Evolutionary conservation across 2,888 invertebrate genomes (phyloP).

Genomic region (Papilio elwesi): DNA sequence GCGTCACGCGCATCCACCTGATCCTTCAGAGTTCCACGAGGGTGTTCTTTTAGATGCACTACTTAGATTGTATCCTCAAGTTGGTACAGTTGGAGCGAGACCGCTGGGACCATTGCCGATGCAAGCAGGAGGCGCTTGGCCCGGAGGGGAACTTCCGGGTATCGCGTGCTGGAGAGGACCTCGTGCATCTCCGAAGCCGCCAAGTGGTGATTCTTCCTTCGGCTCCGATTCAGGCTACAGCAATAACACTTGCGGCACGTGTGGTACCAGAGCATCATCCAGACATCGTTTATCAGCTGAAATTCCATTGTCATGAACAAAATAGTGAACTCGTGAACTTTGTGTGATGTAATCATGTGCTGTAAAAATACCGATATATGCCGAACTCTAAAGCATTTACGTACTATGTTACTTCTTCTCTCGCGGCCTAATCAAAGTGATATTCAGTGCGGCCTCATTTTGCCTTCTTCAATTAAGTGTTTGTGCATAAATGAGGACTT

Average conservation of each 20-base stretch:
- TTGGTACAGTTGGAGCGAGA: constrained; percentile 86
- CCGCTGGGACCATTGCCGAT: constrained; percentile 73
- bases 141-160: constrained; percentile 85
- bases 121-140: constrained; percentile 88
- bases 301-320: constrained; percentile 80
- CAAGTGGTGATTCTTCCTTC: constrained; percentile 90
- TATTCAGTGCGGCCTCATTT: constrained; percentile 68
- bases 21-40: constrained; percentile 91
- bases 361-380: constrained; percentile 52
- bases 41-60: constrained; percentile 90
- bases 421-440: constrained; percentile 66
- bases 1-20: constrained; percentile 86
- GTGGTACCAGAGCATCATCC: constrained; percentile 84
- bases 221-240: constrained; percentile 95
- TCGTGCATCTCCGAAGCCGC: constrained; percentile 83
- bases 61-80: constrained; percentile 88
- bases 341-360: constrained; percentile 53
- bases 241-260: constrained; percentile 89
- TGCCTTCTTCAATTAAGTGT: constrained; percentile 63
- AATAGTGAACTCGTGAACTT: constrained; percentile 50
- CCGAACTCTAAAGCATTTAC: constrained; percentile 58
- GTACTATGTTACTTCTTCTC: constrained; percentile 55
- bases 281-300: constrained; percentile 78
- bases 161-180: constrained; percentile 85
- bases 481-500: constrained; percentile 45